Evolutionary conservation across 2,113 vertebrate genomes (phyloP).

Genomic region (Cyanistes caeruleus): DNA sequence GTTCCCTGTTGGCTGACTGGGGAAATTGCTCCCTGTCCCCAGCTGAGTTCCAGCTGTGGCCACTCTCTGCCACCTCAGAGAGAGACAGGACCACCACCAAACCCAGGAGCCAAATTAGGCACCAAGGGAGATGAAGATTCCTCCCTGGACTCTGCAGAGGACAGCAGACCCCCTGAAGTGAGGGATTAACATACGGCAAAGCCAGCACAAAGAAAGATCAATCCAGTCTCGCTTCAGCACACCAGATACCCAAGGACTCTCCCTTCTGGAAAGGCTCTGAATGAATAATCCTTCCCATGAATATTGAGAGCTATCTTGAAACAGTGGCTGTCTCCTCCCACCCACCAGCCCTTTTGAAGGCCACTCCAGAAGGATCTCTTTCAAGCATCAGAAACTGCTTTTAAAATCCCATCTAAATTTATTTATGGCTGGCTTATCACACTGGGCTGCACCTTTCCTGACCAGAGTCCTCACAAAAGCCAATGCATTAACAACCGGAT

Average conservation of each 20-base stretch:
- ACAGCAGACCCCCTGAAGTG: not conserved
- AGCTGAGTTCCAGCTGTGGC: not conserved
- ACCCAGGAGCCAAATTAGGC: not conserved
- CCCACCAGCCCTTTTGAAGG: slow-evolving; percentile 11
- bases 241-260: not conserved
- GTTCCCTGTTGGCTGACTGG: not conserved
- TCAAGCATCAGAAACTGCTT: slow-evolving; percentile 31
- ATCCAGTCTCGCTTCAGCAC: not conserved
- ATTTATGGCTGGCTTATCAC: slow-evolving; percentile 10
- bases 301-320: slow-evolving; percentile 2
- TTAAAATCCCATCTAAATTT: not conserved
- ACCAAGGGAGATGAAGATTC: not conserved
- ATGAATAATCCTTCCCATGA: slow-evolving; percentile 13
- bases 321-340: not conserved
- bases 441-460: not conserved
- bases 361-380: not conserved
- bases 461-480: not conserved
- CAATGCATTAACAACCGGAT: not conserved
- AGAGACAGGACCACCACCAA: not conserved
- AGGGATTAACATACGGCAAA: not conserved
- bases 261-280: not conserved
- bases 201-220: not conserved
- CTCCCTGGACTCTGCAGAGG: not conserved
- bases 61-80: not conserved
- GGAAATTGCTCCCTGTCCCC: not conserved